Evolutionary conservation across 1,140 invertebrate genomes (phyloP).

Genomic region (Reticulitermes speratus): DNA sequence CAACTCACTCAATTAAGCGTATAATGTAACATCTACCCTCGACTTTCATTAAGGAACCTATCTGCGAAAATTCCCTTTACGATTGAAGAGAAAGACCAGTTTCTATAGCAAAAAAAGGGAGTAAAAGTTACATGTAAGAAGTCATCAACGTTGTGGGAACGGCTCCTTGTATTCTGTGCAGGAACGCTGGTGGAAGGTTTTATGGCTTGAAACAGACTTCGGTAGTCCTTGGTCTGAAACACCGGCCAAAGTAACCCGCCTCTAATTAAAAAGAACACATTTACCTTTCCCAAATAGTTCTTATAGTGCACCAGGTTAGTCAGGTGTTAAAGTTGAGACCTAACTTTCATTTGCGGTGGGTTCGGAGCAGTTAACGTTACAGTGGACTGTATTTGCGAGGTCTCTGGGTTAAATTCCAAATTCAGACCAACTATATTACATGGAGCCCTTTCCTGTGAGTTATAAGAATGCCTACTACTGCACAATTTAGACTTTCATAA

Average conservation of each 20-base stretch:
- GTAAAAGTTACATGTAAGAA: background rate
- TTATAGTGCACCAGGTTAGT: background rate
- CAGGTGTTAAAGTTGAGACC: background rate
- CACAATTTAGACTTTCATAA: too few relatives aligned
- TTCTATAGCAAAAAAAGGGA: background rate
- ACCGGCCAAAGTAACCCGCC: background rate
- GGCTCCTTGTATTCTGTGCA: background rate
- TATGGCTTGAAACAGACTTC: background rate
- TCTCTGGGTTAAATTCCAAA: too few relatives aligned
- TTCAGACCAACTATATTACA: too few relatives aligned
- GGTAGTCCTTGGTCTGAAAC: background rate
- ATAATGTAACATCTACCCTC: background rate
- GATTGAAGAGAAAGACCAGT: background rate
- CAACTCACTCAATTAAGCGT: background rate
- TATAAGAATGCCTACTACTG: too few relatives aligned
- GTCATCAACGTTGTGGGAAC: background rate
- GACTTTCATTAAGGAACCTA: background rate
- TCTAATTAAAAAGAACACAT: constrained; percentile 13
- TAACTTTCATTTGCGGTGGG: background rate
- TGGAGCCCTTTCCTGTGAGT: too few relatives aligned
- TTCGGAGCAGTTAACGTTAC: background rate
- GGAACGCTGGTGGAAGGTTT: background rate
- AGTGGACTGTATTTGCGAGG: too few relatives aligned
- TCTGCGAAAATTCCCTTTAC: background rate
- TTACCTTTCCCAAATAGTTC: background rate